Evolutionary conservation across 2,113 vertebrate genomes (phyloP).

Genomic region (Bufo bufo): DNA sequence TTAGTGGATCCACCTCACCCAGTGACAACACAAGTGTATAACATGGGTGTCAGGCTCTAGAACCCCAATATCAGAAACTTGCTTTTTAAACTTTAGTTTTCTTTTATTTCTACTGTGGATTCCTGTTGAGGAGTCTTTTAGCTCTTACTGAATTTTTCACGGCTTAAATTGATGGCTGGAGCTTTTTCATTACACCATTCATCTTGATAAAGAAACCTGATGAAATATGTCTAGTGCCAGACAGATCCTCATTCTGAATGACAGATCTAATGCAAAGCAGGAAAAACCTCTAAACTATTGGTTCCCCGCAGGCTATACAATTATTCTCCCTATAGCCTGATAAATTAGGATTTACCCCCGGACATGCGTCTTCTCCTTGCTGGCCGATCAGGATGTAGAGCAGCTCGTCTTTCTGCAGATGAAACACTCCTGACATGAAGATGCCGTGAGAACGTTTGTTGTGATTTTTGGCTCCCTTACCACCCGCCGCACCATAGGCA

Average conservation of each 20-base stretch:
- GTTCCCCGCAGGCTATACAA: neutral
- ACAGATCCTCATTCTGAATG: neutral
- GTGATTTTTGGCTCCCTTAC: conserved; percentile 89
- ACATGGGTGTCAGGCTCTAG: too few relatives aligned
- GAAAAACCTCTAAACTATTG: neutral
- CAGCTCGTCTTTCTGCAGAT: conserved; percentile 79
- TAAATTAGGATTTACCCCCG: conserved; percentile 75
- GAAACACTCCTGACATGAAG: conserved; percentile 85
- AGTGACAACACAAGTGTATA: too few relatives aligned
- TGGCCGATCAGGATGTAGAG: conserved; percentile 89
- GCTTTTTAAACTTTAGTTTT: neutral
- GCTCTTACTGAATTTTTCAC: neutral
- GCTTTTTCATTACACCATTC: neutral
- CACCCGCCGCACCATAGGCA: conserved; percentile 85
- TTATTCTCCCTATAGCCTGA: neutral
- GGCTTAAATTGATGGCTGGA: neutral
- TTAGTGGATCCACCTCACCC: too few relatives aligned
- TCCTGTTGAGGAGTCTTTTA: neutral
- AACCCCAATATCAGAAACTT: neutral
- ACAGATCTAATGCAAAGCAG: neutral
- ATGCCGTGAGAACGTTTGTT: conserved; percentile 85
- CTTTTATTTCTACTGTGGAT: neutral
- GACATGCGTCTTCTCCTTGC: conserved; percentile 88
- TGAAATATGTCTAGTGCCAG: neutral
- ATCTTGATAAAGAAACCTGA: neutral